Evolutionary conservation across 2,797 vertebrate genomes (phyloP).

Genomic region (Cuculus canorus): DNA sequence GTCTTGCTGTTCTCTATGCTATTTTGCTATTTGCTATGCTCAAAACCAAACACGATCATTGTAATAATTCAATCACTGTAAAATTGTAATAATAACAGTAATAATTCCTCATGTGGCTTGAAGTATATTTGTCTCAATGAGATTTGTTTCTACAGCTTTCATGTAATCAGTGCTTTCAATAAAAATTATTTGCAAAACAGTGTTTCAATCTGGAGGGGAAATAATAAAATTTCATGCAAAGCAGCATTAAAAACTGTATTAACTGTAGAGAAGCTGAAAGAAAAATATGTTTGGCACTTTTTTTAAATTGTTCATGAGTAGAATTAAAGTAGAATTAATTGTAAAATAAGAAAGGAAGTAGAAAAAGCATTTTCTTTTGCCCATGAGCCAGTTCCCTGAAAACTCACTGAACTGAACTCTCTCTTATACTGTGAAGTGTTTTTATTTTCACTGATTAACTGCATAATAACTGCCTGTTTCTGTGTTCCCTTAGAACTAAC

Average conservation of each 20-base stretch:
- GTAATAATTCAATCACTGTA: too few species aligned
- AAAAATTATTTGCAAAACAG: not conserved
- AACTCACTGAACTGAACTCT: not conserved
- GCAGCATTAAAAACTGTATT: not conserved
- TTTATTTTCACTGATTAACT: not conserved
- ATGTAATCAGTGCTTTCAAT: not conserved
- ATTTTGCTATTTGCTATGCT: not conserved
- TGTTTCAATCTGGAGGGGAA: not conserved
- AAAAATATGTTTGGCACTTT: not conserved
- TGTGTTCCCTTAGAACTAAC: not conserved
- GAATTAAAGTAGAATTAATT: not conserved
- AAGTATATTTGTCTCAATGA: not conserved
- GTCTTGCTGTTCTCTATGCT: not conserved
- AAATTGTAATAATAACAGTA: not conserved
- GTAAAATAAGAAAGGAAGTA: not conserved
- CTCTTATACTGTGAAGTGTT: not conserved
- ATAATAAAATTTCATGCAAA: not conserved
- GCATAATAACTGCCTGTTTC: not conserved
- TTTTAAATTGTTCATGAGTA: not conserved
- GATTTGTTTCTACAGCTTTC: not conserved
- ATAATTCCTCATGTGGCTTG: not conserved
- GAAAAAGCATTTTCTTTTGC: not conserved
- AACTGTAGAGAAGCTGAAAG: not conserved
- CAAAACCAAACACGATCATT: not conserved
- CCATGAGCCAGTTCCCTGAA: not conserved